phyloP scores from a whole-genome alignment of 2,888 invertebrate species.

The Drosophila leonis region DNA sequence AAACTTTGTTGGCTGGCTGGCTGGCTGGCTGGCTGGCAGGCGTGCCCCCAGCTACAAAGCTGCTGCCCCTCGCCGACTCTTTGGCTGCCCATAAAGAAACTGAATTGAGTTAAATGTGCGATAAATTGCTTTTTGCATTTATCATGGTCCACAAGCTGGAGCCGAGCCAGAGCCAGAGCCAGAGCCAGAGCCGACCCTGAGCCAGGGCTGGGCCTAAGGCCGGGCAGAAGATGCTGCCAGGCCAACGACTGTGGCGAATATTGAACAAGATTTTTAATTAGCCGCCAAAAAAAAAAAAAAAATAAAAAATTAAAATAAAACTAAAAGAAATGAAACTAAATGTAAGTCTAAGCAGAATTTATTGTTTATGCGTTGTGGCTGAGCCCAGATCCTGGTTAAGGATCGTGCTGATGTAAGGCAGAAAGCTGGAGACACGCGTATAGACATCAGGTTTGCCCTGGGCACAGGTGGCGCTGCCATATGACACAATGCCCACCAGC shows the following conservation, averaged over 20 bases:
- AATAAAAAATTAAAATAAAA: neutral
- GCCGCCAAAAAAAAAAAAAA: constrained; percentile 55
- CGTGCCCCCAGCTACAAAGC: constrained; percentile 39
- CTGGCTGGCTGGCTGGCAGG: constrained; percentile 30
- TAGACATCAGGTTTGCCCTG: constrained; percentile 84
- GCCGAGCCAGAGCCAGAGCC: constrained; percentile 54
- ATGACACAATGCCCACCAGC: constrained; percentile 84
- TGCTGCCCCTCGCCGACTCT: constrained; percentile 11
- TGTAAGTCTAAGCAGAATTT: constrained; percentile 31
- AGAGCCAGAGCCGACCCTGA: constrained; percentile 23
- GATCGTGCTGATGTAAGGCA: constrained; percentile 79
- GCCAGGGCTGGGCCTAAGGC: constrained; percentile 30
- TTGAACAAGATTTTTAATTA: constrained; percentile 81
- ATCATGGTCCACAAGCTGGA: constrained; percentile 72
- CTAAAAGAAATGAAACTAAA: constrained; percentile 8
- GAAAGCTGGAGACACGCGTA: constrained; percentile 83
- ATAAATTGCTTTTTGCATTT: constrained; percentile 82
- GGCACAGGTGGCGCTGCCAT: constrained; percentile 82
- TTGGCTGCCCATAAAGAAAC: constrained; percentile 72
- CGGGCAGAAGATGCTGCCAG: constrained; percentile 47
- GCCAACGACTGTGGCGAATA: constrained; percentile 69
- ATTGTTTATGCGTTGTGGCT: constrained; percentile 40
- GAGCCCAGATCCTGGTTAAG: constrained; percentile 66
- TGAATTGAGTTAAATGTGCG: constrained; percentile 81
- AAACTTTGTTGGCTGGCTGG: constrained; percentile 57